Evolutionary conservation across 1,140 invertebrate species (phyloP).

Genomic region (Homarus americanus): DNA sequence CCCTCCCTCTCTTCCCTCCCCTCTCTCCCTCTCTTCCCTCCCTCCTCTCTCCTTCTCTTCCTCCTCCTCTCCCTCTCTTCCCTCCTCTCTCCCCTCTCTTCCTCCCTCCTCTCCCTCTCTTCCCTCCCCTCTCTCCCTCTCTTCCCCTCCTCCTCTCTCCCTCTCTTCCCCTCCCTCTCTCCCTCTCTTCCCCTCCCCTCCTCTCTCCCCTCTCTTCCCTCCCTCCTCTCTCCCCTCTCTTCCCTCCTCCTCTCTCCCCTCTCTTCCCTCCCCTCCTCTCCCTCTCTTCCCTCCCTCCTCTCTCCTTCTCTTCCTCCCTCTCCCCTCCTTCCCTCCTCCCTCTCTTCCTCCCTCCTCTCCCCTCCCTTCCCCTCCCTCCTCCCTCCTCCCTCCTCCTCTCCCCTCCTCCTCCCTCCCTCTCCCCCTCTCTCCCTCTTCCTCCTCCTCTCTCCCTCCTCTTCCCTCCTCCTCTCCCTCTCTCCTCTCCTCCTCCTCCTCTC

Average conservation of each 20-base stretch:
- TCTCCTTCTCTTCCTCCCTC: conserved; percentile 13
- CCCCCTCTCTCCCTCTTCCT: background rate
- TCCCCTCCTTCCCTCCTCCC: background rate
- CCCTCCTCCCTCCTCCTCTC: conserved; percentile 1
- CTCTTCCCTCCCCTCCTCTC: conserved; percentile 19
- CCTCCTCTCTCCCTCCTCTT: background rate
- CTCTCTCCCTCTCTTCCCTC: background rate
- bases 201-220: background rate
- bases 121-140: no score
- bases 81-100: background rate
- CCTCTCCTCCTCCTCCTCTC: background rate
- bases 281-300: background rate
- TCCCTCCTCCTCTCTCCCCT: conserved; percentile 14
- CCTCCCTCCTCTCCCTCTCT: background rate
- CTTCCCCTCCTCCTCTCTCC: background rate
- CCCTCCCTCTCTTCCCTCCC: no score
- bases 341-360: background rate
- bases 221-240: background rate
- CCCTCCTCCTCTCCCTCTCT: background rate
- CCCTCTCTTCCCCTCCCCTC: background rate
- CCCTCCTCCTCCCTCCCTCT: conserved; percentile 3
- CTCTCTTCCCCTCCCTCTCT: background rate
- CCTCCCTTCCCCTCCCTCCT: background rate
- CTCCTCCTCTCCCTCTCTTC: background rate
- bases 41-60: background rate